Evolutionary conservation across 2,797 vertebrate genomes (phyloP).

Genomic region (Channa striata): DNA sequence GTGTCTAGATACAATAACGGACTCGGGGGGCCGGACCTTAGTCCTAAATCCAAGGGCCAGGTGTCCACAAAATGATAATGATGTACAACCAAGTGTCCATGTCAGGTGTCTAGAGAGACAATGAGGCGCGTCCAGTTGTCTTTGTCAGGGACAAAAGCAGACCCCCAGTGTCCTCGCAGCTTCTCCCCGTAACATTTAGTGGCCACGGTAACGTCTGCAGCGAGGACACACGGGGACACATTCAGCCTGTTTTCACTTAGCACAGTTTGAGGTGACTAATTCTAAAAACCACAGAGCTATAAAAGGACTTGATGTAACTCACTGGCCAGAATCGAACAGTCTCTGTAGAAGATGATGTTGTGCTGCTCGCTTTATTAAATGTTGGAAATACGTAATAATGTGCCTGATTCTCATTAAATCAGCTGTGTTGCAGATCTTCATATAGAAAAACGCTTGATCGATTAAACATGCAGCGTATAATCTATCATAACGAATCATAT

Average conservation of each 20-base stretch:
- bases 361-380: no score
- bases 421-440: constrained; percentile 5
- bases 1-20: no score
- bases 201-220: not conserved
- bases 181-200: not conserved
- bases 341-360: not conserved
- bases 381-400: no score
- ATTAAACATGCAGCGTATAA: not conserved
- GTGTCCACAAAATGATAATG: no score
- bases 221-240: not conserved
- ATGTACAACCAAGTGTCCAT: no score
- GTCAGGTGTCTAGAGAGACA: no score
- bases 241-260: not conserved
- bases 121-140: no score
- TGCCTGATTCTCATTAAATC: no score
- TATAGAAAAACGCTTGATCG: constrained; percentile 1
- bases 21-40: no score
- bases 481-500: constrained; percentile 6
- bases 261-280: not conserved
- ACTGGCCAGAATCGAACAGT: not conserved
- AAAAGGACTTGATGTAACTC: not conserved
- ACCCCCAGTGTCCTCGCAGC: not conserved
- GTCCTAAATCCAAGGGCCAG: no score
- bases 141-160: no score
- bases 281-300: not conserved